Evolutionary conservation across 2,113 vertebrate genomes (phyloP), one percentile per base, ranked within the genome.

Genomic region (Cheilinus undulatus): DNA sequence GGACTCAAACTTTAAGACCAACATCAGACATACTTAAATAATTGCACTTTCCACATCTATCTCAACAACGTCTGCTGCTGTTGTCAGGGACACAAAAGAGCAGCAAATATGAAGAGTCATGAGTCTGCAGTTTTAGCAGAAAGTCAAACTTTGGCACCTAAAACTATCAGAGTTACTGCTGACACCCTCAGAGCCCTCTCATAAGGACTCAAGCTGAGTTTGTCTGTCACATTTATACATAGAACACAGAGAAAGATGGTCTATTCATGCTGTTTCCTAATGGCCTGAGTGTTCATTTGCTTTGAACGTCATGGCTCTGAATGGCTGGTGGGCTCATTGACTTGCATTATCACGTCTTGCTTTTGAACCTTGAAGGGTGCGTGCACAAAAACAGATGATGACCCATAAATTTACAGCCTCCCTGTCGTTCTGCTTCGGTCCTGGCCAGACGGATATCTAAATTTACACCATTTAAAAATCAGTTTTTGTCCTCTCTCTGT

Each of bases 351-450:
- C 76, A 67, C 27, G 32, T 65, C 64, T 73, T 30, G 59, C 74
- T 78, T 76, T 65, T 75, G 40, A 85, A 79, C 66, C 82, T 80
- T 80, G 82, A 81, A 83, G 73, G 73, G 48, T 52, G 40, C 63
- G 17, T 36, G 54, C 43, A 71, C 40, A 71, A 65, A 78, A 80
- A 84, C 79, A 76, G 80, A 84, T 51, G 69, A 84, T 63, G 77
- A 65, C 54, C 69, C 75, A 87, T 76, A 81, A 83, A 76, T 72
- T 60, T 34, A 51, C 57, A 57, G 76, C 72, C 42, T 64, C 70
- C 76, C 63, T 12, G 54, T 64, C 36, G 50, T 51, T 71, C 50
- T 3, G 40, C 61, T 26, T n/a, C 30, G 0, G 34, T 10, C 49
- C 66, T 4, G 3, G 51, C 68, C 77, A 70, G 68, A 76, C 64